Base-by-base conservation (phyloP, 2,113 vertebrate species). In the Raja brachyura region DNA sequence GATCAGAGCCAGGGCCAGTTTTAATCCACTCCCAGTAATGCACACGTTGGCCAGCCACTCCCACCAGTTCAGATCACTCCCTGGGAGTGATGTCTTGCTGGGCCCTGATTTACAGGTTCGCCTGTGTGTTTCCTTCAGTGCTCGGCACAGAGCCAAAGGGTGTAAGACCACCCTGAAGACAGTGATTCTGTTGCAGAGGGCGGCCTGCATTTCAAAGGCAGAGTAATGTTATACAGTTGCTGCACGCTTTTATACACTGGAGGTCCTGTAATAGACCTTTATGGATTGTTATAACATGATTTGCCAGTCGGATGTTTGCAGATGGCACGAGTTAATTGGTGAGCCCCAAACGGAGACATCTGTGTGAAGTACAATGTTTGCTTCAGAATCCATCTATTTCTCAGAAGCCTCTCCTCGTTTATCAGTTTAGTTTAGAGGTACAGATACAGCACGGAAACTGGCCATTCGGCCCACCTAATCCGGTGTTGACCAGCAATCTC, bases 161-260 rank as follows among this genome's bases (percentile, higher is more conserved):
- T 66, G n/a, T 18, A 66, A 63, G 83, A 88, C 83, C 83, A 88
- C 83, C 83, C 83, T 88, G 28, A 28, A 88, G 83, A 59, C 83
- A 63, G 59, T n/a, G 83, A 86, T 88, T 56, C 61, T 61, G 20
- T 88, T 88, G 59, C 83, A 88, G 63, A 63, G 83, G 59, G 14
- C 63, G 83, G 59, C 83, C 83, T 88, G 83, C 59, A 7, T 63
- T 63, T 63, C 83, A 63, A 61, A 88, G 59, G 59, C n/a, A 13
- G 1, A 31, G 83, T 63, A 63, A 88, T 66, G 13, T 63, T 88
- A 88, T 88, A 88, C 83, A 88, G 59, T 88, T 14, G 22, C 59
- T 88, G 59, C 83, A 88, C 13, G 83, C 9, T 63, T 88, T 66
- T 31, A 88, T 88, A 56, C 61, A 63, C 59, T 88, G 83, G 83